These are phyloP conservation scores for Meda fulgida DNA, from an alignment of 2,797 vertebrate genomes.

Conservation along the genomic window DNA sequence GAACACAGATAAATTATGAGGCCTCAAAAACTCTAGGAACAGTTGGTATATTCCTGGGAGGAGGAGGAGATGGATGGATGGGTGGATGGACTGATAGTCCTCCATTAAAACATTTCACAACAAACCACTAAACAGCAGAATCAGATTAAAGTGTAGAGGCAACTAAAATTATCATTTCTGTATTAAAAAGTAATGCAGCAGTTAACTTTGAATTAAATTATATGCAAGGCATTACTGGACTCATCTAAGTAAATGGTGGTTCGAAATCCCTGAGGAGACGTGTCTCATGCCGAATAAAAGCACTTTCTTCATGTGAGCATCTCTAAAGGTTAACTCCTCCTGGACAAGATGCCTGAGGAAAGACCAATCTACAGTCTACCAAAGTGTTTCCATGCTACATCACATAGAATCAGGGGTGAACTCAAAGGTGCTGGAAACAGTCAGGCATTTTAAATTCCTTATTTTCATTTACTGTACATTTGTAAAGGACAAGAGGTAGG, in stretches of 20 bases:
- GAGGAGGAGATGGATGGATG: background rate
- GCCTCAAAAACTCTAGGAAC: too few species aligned
- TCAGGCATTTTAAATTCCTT: constrained; percentile 41
- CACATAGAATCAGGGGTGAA: constrained; percentile 17
- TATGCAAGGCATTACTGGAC: constrained; percentile 82
- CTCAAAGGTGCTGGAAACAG: constrained; percentile 42
- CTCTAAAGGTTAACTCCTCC: constrained; percentile 54
- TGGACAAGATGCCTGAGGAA: constrained; percentile 41
- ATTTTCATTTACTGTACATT: constrained; percentile 54
- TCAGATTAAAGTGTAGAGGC: constrained; percentile 75
- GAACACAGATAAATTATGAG: too few species aligned
- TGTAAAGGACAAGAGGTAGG: constrained; percentile 57
- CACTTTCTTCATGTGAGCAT: constrained; percentile 52
- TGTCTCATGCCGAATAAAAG: constrained; percentile 65
- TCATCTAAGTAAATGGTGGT: constrained; percentile 82
- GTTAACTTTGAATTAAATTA: constrained; percentile 85
- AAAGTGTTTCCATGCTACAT: constrained; percentile 9
- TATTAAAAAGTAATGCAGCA: constrained; percentile 82
- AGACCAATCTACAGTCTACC: constrained; percentile 19
- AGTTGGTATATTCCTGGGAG: too few species aligned
- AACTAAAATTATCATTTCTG: constrained; percentile 82
- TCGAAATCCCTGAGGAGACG: constrained; percentile 79
- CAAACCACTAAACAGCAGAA: constrained; percentile 64
- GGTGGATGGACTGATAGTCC: constrained; percentile 53
- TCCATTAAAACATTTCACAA: constrained; percentile 56